These are phyloP conservation scores for Oncorhynchus mykiss DNA, from an alignment of 2,113 vertebrate genomes.

Conservation along the genomic window DNA sequence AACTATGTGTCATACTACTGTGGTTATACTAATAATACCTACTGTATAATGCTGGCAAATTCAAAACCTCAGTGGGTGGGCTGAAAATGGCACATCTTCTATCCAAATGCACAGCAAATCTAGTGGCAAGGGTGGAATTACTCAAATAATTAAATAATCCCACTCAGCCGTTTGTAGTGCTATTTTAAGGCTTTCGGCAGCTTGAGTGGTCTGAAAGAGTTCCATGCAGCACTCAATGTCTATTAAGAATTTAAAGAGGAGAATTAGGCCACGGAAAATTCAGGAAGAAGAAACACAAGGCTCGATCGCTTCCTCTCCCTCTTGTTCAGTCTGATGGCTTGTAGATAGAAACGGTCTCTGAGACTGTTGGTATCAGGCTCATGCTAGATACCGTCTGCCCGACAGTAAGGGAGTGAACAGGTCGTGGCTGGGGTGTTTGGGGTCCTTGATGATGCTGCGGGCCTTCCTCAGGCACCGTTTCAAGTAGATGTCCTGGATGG, in stretches of 20 bases:
- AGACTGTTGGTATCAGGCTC: no score
- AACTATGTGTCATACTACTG: not conserved
- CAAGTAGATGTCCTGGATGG: no score
- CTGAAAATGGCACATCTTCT: not conserved
- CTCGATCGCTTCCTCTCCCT: constrained; percentile 13
- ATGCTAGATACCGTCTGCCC: no score
- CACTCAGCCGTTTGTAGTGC: constrained; percentile 24
- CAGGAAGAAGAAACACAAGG: constrained; percentile 38
- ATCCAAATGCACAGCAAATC: constrained; percentile 9
- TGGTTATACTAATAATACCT: not conserved
- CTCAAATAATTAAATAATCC: constrained; percentile 26
- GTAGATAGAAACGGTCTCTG: no score
- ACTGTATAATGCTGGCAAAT: not conserved
- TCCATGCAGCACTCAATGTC: constrained; percentile 35
- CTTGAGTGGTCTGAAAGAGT: constrained; percentile 34
- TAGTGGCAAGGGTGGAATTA: constrained; percentile 8
- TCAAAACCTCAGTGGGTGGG: not conserved
- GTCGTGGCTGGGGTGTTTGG: no score
- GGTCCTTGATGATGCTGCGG: no score
- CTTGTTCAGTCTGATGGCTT: constrained; percentile 1
- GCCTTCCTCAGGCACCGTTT: no score
- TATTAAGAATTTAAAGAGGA: constrained; percentile 58
- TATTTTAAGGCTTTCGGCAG: constrained; percentile 54
- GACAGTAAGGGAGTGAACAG: no score
- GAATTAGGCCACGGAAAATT: constrained; percentile 52